phyloP scores from a whole-genome alignment of 1,140 invertebrate genomes.

The Papilio polyxenes region DNA sequence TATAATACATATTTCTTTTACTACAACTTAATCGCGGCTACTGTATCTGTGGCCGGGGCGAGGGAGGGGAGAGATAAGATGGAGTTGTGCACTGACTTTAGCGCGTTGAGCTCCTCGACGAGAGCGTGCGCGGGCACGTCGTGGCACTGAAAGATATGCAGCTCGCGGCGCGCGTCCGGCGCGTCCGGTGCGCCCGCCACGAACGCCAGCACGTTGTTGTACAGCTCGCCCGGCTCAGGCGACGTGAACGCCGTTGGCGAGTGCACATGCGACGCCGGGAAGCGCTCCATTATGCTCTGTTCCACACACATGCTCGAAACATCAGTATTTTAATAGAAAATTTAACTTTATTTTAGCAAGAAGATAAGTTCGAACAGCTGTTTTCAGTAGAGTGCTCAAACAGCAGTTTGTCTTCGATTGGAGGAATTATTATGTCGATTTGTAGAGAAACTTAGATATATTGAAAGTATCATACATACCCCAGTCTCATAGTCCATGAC shows the following conservation, averaged over 20 bases:
- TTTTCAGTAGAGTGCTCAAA: not conserved
- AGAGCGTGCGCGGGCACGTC: conserved; percentile 81
- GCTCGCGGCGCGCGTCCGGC: conserved; percentile 87
- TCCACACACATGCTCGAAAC: conserved; percentile 42
- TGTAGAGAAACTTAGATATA: not conserved
- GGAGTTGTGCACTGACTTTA: conserved; percentile 65
- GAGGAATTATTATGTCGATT: no score
- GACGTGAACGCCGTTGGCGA: conserved; percentile 98
- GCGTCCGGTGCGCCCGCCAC: conserved; percentile 87
- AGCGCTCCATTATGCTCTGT: conserved; percentile 97
- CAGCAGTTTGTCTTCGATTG: not conserved
- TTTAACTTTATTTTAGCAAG: not conserved
- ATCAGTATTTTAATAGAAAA: not conserved
- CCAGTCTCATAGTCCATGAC: conserved; percentile 98
- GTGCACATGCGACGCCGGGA: conserved; percentile 94
- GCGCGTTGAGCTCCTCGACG: conserved; percentile 80
- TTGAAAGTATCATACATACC: conserved; percentile 81
- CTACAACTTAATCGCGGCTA: no score
- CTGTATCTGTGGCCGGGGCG: no score
- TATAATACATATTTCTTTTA: no score
- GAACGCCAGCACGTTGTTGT: conserved; percentile 99
- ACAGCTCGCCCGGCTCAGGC: conserved; percentile 96
- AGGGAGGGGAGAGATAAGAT: no score
- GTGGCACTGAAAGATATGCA: conserved; percentile 98
- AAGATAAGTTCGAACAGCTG: no score